These are phyloP conservation scores for Heterocephalus glaber DNA, from an alignment of 2,113 vertebrate genomes.

Conservation along the genomic window DNA sequence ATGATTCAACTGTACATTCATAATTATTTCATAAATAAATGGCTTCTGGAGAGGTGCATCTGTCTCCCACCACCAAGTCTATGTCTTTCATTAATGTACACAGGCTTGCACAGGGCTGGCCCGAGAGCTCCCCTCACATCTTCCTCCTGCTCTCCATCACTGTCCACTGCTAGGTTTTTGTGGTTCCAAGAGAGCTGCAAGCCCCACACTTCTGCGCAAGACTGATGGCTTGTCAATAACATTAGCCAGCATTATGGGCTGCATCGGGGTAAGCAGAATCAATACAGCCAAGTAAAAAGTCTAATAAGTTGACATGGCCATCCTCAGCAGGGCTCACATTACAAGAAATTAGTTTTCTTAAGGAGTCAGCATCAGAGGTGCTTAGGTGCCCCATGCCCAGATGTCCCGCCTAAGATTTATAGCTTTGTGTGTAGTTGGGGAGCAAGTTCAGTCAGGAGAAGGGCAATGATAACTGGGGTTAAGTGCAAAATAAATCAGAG, in stretches of 20 bases:
- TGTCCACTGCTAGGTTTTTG: conserved; percentile 92
- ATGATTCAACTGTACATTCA: conserved; percentile 85
- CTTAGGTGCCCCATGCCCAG: conserved; percentile 85
- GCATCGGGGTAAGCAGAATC: conserved; percentile 96
- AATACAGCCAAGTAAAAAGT: conserved; percentile 94
- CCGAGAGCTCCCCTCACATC: conserved; percentile 91
- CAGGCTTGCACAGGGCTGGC: conserved; percentile 78
- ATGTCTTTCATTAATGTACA: conserved; percentile 86
- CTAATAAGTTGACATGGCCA: conserved; percentile 93
- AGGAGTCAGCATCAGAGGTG: conserved; percentile 87
- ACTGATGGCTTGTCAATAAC: conserved; percentile 99
- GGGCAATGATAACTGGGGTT: conserved; percentile 78
- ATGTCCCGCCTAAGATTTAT: conserved; percentile 87
- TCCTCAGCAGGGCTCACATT: conserved; percentile 90
- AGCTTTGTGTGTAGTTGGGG: conserved; percentile 78
- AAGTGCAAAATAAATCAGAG: conserved; percentile 74
- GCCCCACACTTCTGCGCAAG: conserved; percentile 93
- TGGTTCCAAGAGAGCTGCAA: conserved; percentile 92
- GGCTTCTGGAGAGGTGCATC: conserved; percentile 84
- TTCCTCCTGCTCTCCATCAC: conserved; percentile 92
- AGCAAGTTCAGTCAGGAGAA: conserved; percentile 64
- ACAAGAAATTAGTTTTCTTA: conserved; percentile 95
- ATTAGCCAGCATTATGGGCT: conserved; percentile 96
- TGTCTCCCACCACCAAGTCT: conserved; percentile 82
- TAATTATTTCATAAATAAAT: conserved; percentile 92